These are phyloP conservation scores for Epinotia brunnichana DNA, from an alignment of 2,888 invertebrate genomes.

Conservation along the genomic window DNA sequence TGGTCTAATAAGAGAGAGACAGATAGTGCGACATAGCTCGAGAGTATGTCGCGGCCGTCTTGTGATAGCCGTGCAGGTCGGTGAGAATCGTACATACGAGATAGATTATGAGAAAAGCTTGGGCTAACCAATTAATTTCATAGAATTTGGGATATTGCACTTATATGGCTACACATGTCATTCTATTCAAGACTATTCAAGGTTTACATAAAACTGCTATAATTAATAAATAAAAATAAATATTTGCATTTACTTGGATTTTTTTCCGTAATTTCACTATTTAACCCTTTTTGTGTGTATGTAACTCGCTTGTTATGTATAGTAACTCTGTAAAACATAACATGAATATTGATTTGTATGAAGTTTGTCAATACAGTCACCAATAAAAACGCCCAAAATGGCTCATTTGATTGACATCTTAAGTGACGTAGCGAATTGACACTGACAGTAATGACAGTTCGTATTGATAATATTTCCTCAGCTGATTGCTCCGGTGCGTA, in stretches of 20 bases:
- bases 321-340: not conserved
- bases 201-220: not conserved
- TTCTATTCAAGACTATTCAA: not conserved
- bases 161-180: conserved; percentile 1
- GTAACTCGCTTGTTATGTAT: too few relatives aligned
- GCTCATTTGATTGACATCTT: not conserved
- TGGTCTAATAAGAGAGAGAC: too few relatives aligned
- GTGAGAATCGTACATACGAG: too few relatives aligned
- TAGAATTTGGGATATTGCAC: not conserved
- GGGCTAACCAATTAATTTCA: too few relatives aligned
- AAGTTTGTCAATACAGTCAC: not conserved
- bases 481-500: conserved; percentile 21
- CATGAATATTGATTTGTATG: not conserved
- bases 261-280: not conserved
- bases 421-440: conserved; percentile 7
- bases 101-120: too few relatives aligned
- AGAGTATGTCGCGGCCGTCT: too few relatives aligned
- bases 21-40: too few relatives aligned
- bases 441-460: not conserved
- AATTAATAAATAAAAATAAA: not conserved
- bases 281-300: not conserved
- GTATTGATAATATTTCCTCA: conserved; percentile 17
- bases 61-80: too few relatives aligned
- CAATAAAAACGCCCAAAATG: conserved; percentile 1
- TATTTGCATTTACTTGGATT: not conserved